Conservation (phyloP, 2,113 vertebrate species). For the Sinocyclocheilus rhinocerous region DNA sequence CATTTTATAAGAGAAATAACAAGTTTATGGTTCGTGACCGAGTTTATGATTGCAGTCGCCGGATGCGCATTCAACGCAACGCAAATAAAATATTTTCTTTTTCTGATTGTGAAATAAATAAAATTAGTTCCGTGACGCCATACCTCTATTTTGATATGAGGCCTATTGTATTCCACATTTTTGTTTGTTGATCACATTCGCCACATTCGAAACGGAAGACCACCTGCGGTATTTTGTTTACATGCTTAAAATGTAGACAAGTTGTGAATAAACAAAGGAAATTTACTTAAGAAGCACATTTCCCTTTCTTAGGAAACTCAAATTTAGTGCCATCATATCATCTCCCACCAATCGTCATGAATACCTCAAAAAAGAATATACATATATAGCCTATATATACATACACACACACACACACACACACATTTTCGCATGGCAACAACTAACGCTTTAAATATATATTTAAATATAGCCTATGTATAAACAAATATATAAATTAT, state of each 20-base stretch:
- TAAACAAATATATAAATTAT: neutral
- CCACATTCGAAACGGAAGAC: slow-evolving; percentile 20
- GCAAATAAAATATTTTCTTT: neutral
- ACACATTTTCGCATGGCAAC: neutral
- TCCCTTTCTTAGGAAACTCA: too few species aligned
- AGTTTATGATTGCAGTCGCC: neutral
- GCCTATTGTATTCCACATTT: neutral
- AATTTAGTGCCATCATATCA: too few species aligned
- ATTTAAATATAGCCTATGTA: neutral
- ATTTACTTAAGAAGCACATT: slow-evolving; percentile 22
- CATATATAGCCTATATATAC: too few species aligned
- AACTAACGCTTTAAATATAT: neutral
- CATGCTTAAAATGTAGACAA: neutral
- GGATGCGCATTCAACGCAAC: neutral
- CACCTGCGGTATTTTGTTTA: slow-evolving; percentile 40
- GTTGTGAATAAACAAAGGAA: slow-evolving; percentile 24
- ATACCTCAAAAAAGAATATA: too few species aligned
- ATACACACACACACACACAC: too few species aligned
- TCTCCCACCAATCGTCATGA: too few species aligned
- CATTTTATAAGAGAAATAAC: neutral
- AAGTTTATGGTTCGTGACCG: neutral
- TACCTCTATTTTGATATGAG: neutral
- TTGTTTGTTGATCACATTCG: slow-evolving; percentile 10
- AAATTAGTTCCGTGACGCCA: neutral
- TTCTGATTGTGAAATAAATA: neutral